Percentiles rank a stretch among this genome's conserved stretches.
Evolutionary conservation across 2,888 invertebrate genomes (phyloP).

Genomic region (Acleris cristana): DNA sequence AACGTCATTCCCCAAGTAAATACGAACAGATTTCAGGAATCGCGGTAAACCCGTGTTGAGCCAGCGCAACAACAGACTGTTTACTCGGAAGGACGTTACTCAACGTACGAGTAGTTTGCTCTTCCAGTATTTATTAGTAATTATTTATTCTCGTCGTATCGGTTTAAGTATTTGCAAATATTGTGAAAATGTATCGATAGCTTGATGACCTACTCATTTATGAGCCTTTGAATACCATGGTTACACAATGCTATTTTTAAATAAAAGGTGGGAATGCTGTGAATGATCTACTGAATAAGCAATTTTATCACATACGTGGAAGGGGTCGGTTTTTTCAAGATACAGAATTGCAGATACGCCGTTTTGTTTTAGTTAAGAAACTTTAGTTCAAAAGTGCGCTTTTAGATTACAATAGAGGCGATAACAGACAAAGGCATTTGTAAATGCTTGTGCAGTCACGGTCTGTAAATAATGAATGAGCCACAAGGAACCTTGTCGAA

Average conservation of each 20-base stretch:
- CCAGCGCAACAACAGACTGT: background rate
- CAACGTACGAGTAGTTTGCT: background rate
- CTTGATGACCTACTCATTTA: constrained; percentile 7
- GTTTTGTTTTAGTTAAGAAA: too few relatives aligned
- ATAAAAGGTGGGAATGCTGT: too few relatives aligned
- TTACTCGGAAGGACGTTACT: constrained; percentile 6
- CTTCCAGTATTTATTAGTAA: background rate
- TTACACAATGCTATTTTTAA: background rate
- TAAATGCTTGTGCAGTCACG: too few relatives aligned
- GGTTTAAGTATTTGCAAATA: constrained; percentile 1
- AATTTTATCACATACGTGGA: too few relatives aligned
- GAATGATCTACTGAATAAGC: too few relatives aligned
- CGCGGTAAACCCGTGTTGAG: constrained; percentile 1
- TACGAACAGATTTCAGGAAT: background rate
- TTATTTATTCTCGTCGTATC: background rate
- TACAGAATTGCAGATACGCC: too few relatives aligned
- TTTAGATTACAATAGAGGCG: too few relatives aligned
- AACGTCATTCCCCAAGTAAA: background rate
- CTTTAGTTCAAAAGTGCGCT: too few relatives aligned
- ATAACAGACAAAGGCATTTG: too few relatives aligned
- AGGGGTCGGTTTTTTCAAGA: too few relatives aligned
- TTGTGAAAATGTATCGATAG: background rate
- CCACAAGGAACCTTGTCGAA: too few relatives aligned
- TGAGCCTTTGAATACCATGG: background rate
- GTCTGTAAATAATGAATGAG: too few relatives aligned